Evolutionary conservation across 2,797 vertebrate genomes (phyloP).

Genomic region (Esox lucius): DNA sequence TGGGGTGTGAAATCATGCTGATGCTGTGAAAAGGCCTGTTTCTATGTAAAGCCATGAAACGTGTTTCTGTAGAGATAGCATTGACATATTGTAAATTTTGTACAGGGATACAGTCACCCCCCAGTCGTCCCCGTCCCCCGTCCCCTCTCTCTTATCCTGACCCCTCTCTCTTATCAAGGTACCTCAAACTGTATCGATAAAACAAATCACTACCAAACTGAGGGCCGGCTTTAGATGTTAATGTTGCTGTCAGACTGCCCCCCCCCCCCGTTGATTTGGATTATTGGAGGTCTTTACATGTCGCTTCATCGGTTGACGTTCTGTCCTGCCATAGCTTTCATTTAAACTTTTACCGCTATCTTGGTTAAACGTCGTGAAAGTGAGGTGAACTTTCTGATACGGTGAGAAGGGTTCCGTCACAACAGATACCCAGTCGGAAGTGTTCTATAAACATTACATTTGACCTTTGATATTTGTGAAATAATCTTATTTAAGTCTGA

Average conservation of each 20-base stretch:
- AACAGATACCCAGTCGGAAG: not conserved
- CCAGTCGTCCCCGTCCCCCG: not conserved
- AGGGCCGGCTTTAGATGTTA: conserved; percentile 13
- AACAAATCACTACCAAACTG: conserved; percentile 23
- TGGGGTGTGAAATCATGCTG: conserved; percentile 66
- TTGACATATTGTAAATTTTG: conserved; percentile 49
- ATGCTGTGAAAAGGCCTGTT: conserved; percentile 56
- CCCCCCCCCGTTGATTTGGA: conserved; percentile 45
- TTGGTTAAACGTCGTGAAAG: not conserved
- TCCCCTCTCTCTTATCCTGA: not conserved
- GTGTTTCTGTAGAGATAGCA: conserved; percentile 60
- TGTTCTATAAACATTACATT: not conserved
- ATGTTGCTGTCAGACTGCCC: conserved; percentile 27
- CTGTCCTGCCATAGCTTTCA: conserved; percentile 17
- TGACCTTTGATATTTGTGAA: not conserved
- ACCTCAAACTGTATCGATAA: conserved; percentile 36
- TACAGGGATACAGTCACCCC: conserved; percentile 30
- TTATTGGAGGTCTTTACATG: not conserved
- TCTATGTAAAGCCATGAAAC: conserved; percentile 58
- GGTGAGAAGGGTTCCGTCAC: not conserved
- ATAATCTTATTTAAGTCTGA: not conserved
- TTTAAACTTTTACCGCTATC: not conserved
- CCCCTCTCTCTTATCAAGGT: conserved; percentile 20
- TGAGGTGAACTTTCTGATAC: not conserved
- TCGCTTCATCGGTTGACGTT: not conserved